Evolutionary conservation across 1,140 invertebrate species (phyloP).

Genomic region (Drosophila setifemur): DNA sequence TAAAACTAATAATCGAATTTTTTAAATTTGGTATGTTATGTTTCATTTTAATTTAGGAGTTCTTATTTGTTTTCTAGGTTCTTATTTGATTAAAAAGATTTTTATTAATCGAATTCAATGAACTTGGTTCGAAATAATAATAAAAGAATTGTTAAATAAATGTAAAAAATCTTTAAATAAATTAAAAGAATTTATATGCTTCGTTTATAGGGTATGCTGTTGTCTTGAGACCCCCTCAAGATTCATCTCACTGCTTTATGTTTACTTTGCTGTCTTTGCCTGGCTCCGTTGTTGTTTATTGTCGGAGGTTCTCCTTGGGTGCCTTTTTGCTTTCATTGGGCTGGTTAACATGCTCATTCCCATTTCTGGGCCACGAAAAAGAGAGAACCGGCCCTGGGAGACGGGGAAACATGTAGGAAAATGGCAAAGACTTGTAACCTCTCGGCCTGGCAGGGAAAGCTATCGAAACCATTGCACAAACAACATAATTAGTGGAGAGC

Average conservation of each 20-base stretch:
- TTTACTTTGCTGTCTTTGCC: conserved; percentile 27
- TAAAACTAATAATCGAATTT: too few species aligned
- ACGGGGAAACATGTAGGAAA: conserved; percentile 52
- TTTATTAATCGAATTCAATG: too few species aligned
- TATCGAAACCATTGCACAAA: conserved; percentile 37
- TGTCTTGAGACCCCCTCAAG: not conserved
- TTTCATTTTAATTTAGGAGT: too few species aligned
- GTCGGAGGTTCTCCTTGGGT: conserved; percentile 9
- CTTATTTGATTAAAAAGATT: too few species aligned
- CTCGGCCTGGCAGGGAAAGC: conserved; percentile 25
- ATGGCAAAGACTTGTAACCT: conserved; percentile 72
- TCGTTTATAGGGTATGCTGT: not conserved
- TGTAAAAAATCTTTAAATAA: too few species aligned
- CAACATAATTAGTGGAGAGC: conserved; percentile 65
- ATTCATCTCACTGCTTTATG: conserved; percentile 9
- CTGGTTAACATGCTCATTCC: conserved; percentile 29
- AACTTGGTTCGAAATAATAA: too few species aligned
- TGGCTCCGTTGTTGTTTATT: conserved; percentile 40
- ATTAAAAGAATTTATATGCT: too few species aligned
- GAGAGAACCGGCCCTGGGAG: conserved; percentile 40
- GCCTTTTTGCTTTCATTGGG: conserved; percentile 27
- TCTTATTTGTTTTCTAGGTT: too few species aligned
- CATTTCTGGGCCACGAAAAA: not conserved
- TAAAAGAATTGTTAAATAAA: too few species aligned
- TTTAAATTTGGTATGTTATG: too few species aligned